These are phyloP conservation scores for Scolopax rusticola DNA, from an alignment of 2,797 vertebrate species.

Conservation along the genomic window DNA sequence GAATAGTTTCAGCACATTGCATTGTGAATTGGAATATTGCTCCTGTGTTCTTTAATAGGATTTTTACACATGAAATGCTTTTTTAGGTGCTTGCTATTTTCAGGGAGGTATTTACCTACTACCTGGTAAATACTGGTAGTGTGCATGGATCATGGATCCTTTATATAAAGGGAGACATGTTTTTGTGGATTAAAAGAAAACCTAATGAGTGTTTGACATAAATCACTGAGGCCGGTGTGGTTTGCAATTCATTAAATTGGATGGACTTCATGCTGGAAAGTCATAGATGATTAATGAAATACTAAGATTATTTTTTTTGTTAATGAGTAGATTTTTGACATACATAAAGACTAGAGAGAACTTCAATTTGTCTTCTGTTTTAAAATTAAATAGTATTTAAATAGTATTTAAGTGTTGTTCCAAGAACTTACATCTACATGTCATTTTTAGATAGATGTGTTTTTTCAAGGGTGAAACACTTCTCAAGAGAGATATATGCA, in stretches of 20 bases:
- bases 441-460: conserved; percentile 70
- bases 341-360: not conserved
- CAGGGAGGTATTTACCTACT: not conserved
- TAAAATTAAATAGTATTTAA: not conserved
- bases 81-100: not conserved
- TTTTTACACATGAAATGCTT: not conserved
- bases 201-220: not conserved
- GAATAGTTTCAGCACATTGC: not conserved
- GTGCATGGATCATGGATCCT: not conserved
- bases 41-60: not conserved
- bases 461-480: conserved; percentile 52
- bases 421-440: not conserved
- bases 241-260: not conserved
- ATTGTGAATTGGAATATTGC: not conserved
- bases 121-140: not conserved
- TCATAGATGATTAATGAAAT: not conserved
- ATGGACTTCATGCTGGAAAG: not conserved
- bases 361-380: not conserved
- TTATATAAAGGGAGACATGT: not conserved
- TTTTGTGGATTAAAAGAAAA: not conserved
- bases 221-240: not conserved
- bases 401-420: not conserved
- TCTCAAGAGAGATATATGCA: conserved; percentile 69
- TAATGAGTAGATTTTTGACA: not conserved
- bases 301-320: not conserved